Evolutionary conservation across 2,888 invertebrate species (phyloP).

Genomic region (Drosophila pseudotakahashii): DNA sequence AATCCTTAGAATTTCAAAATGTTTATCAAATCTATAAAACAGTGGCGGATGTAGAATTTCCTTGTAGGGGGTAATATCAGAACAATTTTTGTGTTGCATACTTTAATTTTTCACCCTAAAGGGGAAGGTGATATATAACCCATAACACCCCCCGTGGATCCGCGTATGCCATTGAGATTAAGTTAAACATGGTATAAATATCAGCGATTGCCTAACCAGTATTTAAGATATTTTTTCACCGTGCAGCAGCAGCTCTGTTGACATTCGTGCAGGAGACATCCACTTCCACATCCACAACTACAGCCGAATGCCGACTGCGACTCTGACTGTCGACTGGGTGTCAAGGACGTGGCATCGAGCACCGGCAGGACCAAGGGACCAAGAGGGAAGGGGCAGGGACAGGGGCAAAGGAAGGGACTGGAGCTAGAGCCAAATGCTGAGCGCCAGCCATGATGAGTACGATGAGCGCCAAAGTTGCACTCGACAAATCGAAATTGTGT

Average conservation of each 20-base stretch:
- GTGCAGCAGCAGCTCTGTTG: slow-evolving; percentile 54
- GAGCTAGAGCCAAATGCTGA: slow-evolving; percentile 61
- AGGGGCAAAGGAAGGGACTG: not conserved
- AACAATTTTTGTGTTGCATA: too few species aligned
- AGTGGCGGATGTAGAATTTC: too few species aligned
- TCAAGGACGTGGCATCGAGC: slow-evolving; percentile 65
- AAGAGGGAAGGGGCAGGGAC: not conserved
- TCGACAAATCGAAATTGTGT: slow-evolving; percentile 84
- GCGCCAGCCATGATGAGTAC: slow-evolving; percentile 75
- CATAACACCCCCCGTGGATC: too few species aligned
- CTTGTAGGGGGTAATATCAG: too few species aligned
- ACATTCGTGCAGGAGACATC: slow-evolving; percentile 72
- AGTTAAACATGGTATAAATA: too few species aligned
- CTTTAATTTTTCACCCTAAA: too few species aligned
- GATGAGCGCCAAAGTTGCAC: slow-evolving; percentile 81
- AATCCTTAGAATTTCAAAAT: too few species aligned
- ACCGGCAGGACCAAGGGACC: slow-evolving; percentile 22
- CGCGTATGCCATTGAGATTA: too few species aligned
- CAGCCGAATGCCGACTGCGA: slow-evolving; percentile 50
- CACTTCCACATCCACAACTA: slow-evolving; percentile 44
- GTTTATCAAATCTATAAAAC: too few species aligned
- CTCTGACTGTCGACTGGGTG: slow-evolving; percentile 61
- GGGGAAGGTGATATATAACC: too few species aligned
- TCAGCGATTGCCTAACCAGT: too few species aligned
- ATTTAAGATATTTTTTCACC: not conserved